These are phyloP conservation scores for Dermochelys coriacea DNA, from an alignment of 2,797 vertebrate genomes.

Conservation along the genomic window DNA sequence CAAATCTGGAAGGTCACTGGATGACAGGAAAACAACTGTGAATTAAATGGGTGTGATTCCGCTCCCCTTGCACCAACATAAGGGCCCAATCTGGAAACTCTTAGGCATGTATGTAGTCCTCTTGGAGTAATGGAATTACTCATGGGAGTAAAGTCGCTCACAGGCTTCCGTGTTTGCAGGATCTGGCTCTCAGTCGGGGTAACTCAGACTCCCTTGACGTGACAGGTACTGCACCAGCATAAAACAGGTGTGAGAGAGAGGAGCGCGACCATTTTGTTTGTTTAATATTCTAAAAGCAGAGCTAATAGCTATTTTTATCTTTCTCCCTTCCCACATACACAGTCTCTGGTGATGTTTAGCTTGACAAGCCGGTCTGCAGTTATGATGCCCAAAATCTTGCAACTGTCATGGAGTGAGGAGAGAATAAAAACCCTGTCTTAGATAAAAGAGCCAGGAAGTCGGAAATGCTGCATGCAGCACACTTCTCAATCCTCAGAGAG, in stretches of 20 bases:
- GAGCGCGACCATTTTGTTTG: neutral
- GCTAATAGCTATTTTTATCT: slow-evolving; percentile 70
- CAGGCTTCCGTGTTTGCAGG: neutral
- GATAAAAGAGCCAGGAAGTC: slow-evolving; percentile 65
- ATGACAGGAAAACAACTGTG: fast-evolving
- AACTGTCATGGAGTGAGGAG: slow-evolving; percentile 70
- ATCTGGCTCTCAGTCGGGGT: neutral
- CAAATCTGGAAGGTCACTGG: neutral
- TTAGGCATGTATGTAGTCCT: neutral
- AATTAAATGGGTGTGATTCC: fast-evolving
- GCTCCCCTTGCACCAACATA: fast-evolving
- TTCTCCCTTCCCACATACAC: slow-evolving; percentile 61
- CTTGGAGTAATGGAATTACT: neutral
- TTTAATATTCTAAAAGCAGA: slow-evolving; percentile 55
- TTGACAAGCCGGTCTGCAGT: slow-evolving; percentile 67
- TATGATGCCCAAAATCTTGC: slow-evolving; percentile 66
- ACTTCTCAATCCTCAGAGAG: slow-evolving; percentile 61
- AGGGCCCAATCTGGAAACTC: neutral
- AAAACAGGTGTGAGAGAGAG: neutral
- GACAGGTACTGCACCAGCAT: fast-evolving
- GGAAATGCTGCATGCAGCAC: slow-evolving; percentile 62
- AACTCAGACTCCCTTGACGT: fast-evolving
- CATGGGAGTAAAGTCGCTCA: neutral
- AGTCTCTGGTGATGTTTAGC: slow-evolving; percentile 58
- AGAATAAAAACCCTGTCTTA: slow-evolving; percentile 56